Conservation (phyloP, 2,113 vertebrate genomes). For the Stegostoma tigrinum region DNA sequence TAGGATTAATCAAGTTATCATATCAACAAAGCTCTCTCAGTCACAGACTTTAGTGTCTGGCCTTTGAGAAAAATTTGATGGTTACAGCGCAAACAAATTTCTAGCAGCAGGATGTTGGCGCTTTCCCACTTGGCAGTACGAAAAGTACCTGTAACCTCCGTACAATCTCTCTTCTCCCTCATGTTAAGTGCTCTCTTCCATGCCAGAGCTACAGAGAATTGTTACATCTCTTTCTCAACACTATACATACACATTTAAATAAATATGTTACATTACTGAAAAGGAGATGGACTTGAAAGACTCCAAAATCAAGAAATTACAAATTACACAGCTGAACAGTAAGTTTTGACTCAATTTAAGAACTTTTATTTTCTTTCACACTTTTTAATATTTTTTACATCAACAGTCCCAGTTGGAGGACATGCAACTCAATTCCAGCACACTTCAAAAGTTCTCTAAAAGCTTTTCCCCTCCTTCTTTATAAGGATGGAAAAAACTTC, state of each 20-base stretch:
- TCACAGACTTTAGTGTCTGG: constrained; percentile 64
- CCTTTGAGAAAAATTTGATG: constrained; percentile 55
- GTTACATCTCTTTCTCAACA: not conserved
- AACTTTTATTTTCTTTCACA: not conserved
- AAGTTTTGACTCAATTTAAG: not conserved
- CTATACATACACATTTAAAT: not conserved
- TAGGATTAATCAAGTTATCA: constrained; percentile 86
- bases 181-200: constrained; percentile 60
- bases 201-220: not conserved
- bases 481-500: not conserved
- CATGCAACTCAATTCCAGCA: not conserved
- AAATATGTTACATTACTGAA: not conserved
- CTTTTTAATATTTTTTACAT: not conserved
- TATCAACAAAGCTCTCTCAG: constrained; percentile 68
- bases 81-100: constrained; percentile 73
- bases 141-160: constrained; percentile 78
- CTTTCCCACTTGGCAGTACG: constrained; percentile 61
- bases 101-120: constrained; percentile 74
- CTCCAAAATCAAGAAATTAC: not conserved
- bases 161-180: constrained; percentile 57
- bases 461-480: not conserved
- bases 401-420: not conserved
- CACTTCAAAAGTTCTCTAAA: not conserved
- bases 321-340: not conserved
- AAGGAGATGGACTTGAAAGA: not conserved